These are phyloP conservation scores for Harpegnathos saltator DNA, from an alignment of 1,140 invertebrate species.

Conservation along the genomic window DNA sequence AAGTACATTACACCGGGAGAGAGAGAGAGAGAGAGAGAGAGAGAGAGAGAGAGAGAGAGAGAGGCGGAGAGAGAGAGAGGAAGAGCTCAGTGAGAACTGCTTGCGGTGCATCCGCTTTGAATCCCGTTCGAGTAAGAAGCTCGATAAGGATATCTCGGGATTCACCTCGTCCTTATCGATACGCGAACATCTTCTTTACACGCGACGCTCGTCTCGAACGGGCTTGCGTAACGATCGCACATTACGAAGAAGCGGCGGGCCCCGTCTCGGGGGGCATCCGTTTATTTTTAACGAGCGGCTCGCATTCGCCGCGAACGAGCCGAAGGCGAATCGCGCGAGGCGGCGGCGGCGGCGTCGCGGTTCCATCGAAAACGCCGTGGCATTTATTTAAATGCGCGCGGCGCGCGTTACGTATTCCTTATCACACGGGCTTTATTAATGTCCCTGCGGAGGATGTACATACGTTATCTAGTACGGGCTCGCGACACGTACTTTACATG, in stretches of 20 bases:
- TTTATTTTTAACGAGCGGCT: slow-evolving; percentile 13
- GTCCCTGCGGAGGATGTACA: slow-evolving; percentile 52
- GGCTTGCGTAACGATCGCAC: no score
- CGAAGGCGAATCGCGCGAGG: no score
- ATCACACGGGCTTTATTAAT: slow-evolving; percentile 67
- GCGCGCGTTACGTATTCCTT: slow-evolving; percentile 53
- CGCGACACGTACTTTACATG: slow-evolving; percentile 69
- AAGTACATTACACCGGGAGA: slow-evolving; percentile 52
- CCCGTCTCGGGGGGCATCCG: no score
- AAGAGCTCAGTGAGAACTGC: slow-evolving; percentile 35
- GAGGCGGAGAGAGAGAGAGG: no score
- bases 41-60: neutral
- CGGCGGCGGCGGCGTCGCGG: neutral
- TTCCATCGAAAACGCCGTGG: slow-evolving; percentile 11
- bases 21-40: slow-evolving; percentile 39
- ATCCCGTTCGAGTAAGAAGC: slow-evolving; percentile 18
- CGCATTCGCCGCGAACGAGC: neutral
- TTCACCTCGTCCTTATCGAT: slow-evolving; percentile 11
- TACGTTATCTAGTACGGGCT: slow-evolving; percentile 62
- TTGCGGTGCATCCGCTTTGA: slow-evolving; percentile 33
- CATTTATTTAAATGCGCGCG: slow-evolving; percentile 37
- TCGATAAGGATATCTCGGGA: slow-evolving; percentile 40
- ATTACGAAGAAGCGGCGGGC: no score
- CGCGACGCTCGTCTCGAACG: neutral
- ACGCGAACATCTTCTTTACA: neutral